Conservation (phyloP, 2,797 vertebrate species). For the Thamnophis elegans region DNA sequence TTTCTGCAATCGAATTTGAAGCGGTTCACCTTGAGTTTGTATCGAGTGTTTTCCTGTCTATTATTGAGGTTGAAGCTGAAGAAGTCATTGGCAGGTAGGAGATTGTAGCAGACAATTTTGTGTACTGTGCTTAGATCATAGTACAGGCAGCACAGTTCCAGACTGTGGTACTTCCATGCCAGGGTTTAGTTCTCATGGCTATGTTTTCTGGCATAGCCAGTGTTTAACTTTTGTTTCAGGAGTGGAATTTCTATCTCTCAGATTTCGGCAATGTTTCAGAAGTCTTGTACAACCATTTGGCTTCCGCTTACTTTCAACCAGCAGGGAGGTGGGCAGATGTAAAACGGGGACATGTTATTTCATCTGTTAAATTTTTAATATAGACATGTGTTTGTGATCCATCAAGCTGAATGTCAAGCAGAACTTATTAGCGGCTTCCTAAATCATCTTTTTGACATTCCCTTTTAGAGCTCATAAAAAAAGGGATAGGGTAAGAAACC, state of each 20-base stretch:
- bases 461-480: background rate
- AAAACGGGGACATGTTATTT: background rate
- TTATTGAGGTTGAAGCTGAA: no score
- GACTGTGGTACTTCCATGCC: background rate
- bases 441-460: background rate
- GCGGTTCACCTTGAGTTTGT: no score
- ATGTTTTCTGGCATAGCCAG: background rate
- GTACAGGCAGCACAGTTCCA: no score
- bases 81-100: no score
- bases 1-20: no score
- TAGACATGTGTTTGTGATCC: background rate
- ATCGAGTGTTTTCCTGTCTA: no score
- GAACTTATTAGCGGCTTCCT: background rate
- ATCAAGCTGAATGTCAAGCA: background rate
- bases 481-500: background rate
- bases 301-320: background rate
- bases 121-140: no score
- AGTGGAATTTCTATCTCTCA: background rate
- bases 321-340: background rate
- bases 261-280: background rate
- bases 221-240: background rate
- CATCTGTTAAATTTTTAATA: background rate
- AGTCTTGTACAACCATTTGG: background rate
- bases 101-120: no score
- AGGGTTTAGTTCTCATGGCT: background rate